These are phyloP conservation scores for Cantharis rufa DNA, from an alignment of 2,888 invertebrate genomes.

Conservation along the genomic window DNA sequence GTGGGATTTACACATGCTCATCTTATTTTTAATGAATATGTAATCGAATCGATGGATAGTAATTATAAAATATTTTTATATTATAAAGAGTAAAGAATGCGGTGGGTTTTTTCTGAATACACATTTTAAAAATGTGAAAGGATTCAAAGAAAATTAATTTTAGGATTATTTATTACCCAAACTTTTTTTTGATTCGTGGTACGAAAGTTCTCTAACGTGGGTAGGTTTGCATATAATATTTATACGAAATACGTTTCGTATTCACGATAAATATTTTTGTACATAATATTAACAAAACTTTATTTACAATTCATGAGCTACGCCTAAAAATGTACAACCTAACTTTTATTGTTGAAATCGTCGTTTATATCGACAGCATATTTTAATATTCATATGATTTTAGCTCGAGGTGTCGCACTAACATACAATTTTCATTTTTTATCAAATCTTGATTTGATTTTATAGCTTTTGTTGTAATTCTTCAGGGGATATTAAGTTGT, in stretches of 20 bases:
- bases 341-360: conserved; percentile 5
- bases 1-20: conserved; percentile 16
- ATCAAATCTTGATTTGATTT: conserved; percentile 14
- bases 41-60: conserved; percentile 4
- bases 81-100: neutral
- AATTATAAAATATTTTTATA: conserved; percentile 1
- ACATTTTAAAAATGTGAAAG: neutral
- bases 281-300: neutral
- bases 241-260: neutral
- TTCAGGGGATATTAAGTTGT: neutral
- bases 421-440: conserved; percentile 15
- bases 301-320: conserved; percentile 4
- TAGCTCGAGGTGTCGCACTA: conserved; percentile 9
- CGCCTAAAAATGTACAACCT: conserved; percentile 1
- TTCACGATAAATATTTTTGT: neutral
- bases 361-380: conserved; percentile 15
- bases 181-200: neutral
- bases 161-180: neutral
- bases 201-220: neutral
- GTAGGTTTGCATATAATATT: neutral
- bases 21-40: conserved; percentile 15
- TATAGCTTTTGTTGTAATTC: conserved; percentile 13
- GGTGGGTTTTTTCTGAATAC: neutral
- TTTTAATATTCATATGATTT: conserved; percentile 17
- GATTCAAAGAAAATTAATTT: neutral